phyloP scores from a whole-genome alignment of 2,113 vertebrate species.

The Typhlomys cinereus region DNA sequence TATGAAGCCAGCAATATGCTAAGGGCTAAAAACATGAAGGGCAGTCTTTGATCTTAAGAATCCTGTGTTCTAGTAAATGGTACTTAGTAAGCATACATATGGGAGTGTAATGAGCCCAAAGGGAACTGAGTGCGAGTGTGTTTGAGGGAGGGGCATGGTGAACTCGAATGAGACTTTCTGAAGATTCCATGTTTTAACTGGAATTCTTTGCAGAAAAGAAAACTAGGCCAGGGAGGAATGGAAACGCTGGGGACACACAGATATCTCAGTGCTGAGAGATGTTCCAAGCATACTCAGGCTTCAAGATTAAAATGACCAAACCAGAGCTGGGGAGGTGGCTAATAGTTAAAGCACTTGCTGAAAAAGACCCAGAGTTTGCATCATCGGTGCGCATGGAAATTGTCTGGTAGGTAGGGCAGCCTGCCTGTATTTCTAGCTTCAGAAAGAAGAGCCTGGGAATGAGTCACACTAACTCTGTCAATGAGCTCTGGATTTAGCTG shows the following conservation, averaged over 20 bases:
- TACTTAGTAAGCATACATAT: neutral
- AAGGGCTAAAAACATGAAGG: neutral
- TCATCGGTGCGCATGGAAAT: no score
- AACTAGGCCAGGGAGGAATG: neutral
- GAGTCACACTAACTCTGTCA: no score
- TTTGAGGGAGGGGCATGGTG: neutral
- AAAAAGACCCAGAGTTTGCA: no score
- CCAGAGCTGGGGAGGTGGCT: no score
- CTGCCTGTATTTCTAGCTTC: no score
- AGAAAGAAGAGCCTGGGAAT: no score
- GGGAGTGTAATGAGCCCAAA: neutral
- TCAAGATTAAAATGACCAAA: neutral
- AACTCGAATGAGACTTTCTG: neutral
- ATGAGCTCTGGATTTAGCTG: no score
- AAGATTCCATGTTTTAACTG: neutral
- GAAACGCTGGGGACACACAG: neutral
- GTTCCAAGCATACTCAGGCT: neutral
- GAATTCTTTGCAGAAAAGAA: conserved; percentile 6
- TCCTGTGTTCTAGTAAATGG: neutral
- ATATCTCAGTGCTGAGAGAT: neutral
- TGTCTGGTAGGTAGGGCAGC: no score
- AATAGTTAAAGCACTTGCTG: no score
- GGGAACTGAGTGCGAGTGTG: neutral
- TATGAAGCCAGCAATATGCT: neutral
- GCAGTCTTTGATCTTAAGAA: neutral